phyloP scores from a whole-genome alignment of 2,113 vertebrate genomes.

The Origma solitaria region DNA sequence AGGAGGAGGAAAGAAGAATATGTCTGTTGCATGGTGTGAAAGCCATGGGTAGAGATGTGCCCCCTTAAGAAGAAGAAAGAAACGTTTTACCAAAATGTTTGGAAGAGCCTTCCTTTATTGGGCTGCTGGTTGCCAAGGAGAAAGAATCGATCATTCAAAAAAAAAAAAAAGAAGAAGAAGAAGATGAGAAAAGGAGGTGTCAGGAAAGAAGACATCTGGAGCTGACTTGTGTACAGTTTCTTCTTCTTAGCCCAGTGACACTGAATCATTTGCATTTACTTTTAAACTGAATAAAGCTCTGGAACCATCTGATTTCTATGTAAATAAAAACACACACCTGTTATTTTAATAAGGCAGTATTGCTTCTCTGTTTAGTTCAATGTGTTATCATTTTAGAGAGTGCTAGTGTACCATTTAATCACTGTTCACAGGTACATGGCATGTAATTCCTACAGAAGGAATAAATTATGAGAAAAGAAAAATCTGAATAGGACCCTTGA shows the following conservation, averaged over 20 bases:
- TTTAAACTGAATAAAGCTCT: neutral
- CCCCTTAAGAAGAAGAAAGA: constrained; percentile 13
- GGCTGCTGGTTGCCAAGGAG: constrained; percentile 31
- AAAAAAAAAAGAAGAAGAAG: neutral
- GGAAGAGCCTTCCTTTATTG: neutral
- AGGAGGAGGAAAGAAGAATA: neutral
- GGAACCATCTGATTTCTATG: neutral
- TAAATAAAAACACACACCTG: neutral
- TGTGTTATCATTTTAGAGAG: neutral
- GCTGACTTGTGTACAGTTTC: neutral
- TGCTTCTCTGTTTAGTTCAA: neutral
- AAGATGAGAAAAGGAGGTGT: neutral
- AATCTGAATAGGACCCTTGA: neutral
- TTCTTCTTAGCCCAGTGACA: neutral
- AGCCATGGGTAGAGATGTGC: neutral
- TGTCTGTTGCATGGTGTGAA: neutral
- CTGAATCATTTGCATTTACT: neutral
- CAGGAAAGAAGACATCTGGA: constrained; percentile 29
- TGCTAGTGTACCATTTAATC: neutral
- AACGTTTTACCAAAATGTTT: constrained; percentile 24
- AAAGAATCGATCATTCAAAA: constrained; percentile 11
- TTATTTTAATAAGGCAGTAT: neutral
- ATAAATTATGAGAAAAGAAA: neutral
- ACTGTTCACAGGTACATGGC: neutral
- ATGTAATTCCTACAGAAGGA: neutral